Conservation (phyloP, 2,113 vertebrate genomes). For the Lophius piscatorius region DNA sequence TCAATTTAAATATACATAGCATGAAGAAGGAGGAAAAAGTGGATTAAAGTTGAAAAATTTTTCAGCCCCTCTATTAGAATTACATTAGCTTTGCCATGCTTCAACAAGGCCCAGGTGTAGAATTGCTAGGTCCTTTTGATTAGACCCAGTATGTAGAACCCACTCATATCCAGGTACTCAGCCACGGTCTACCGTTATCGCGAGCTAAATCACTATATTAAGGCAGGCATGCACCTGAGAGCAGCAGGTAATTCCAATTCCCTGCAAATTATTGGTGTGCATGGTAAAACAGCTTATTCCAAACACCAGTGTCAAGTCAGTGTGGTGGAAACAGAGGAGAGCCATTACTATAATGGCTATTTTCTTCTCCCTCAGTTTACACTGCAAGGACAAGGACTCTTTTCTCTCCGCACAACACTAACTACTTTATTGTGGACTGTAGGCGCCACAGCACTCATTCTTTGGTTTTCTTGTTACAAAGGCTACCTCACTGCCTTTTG, state of each 20-base stretch:
- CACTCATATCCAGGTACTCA: conserved; percentile 63
- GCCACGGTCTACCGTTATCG: conserved; percentile 68
- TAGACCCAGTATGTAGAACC: conserved; percentile 64
- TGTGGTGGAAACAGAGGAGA: conserved; percentile 30
- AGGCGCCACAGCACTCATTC: not conserved
- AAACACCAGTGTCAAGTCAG: conserved; percentile 17
- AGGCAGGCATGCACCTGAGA: conserved; percentile 57
- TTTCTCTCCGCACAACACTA: not conserved
- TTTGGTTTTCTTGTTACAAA: not conserved
- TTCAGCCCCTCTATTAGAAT: conserved; percentile 81
- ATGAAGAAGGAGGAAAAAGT: conserved; percentile 82
- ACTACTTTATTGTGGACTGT: not conserved
- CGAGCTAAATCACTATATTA: conserved; percentile 64
- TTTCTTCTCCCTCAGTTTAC: conserved; percentile 52
- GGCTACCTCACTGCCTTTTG: not conserved
- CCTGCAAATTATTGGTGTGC: conserved; percentile 53
- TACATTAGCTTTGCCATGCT: conserved; percentile 75
- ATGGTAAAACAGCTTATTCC: conserved; percentile 25
- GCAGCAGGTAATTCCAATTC: conserved; percentile 34
- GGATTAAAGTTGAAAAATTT: conserved; percentile 86
- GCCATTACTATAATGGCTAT: conserved; percentile 31
- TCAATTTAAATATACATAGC: conserved; percentile 91
- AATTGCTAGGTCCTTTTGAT: conserved; percentile 64
- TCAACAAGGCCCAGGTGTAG: conserved; percentile 67
- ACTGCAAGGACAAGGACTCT: conserved; percentile 54